These are phyloP conservation scores for Carassius gibelio DNA, from an alignment of 2,113 vertebrate genomes.

Conservation along the genomic window DNA sequence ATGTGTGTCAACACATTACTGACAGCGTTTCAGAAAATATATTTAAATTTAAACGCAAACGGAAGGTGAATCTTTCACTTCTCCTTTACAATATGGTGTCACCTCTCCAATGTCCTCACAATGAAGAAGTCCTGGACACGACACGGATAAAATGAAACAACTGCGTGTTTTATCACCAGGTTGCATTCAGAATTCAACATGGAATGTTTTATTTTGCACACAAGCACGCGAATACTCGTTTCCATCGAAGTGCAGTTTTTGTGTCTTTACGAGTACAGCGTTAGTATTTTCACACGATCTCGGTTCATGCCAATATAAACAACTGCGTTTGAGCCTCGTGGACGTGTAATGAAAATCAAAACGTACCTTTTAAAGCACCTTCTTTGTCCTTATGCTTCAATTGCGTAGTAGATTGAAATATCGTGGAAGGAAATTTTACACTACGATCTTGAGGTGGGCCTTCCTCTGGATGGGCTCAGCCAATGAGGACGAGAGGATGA, in stretches of 20 bases:
- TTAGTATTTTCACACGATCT: background rate
- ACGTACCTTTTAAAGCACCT: constrained; percentile 43
- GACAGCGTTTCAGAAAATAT: background rate
- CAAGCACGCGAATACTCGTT: background rate
- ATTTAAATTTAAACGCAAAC: background rate
- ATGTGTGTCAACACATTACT: background rate
- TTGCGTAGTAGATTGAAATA: constrained; percentile 64
- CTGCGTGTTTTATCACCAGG: constrained; percentile 1
- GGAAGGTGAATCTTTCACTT: background rate
- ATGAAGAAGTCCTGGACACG: background rate
- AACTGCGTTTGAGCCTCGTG: background rate
- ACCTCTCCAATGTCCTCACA: constrained; percentile 32
- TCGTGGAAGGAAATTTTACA: constrained; percentile 68
- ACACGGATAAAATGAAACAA: constrained; percentile 29
- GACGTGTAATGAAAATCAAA: background rate
- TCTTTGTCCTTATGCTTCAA: constrained; percentile 66
- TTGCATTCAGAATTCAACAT: background rate
- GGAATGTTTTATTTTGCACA: background rate
- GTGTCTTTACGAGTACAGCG: background rate
- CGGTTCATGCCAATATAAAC: background rate
- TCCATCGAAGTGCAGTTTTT: background rate
- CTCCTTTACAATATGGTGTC: constrained; percentile 32
- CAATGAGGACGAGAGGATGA: constrained; percentile 72
- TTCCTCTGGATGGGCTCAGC: constrained; percentile 71
- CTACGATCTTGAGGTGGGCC: constrained; percentile 74